Evolutionary conservation across 2,888 invertebrate genomes (phyloP).

Genomic region (Drosophila parthenogenetica): DNA sequence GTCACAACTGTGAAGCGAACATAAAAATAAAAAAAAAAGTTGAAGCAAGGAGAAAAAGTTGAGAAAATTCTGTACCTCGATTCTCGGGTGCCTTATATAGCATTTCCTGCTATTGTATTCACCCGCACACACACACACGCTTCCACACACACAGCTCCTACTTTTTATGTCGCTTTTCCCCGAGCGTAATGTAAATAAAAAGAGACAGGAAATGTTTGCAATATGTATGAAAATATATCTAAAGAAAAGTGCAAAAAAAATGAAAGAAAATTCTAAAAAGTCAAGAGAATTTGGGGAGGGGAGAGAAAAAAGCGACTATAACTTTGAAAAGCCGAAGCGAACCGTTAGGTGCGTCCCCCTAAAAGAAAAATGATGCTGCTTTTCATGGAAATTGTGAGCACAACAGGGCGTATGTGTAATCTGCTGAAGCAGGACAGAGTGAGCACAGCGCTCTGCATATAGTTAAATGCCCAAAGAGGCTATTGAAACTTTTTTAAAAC

Average conservation of each 20-base stretch:
- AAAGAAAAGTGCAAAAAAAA: slow-evolving; percentile 37
- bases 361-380: slow-evolving; percentile 32
- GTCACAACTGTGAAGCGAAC: slow-evolving; percentile 63
- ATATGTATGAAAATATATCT: slow-evolving; percentile 59
- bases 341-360: slow-evolving; percentile 43
- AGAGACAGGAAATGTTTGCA: slow-evolving; percentile 78
- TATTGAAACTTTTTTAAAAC: slow-evolving; percentile 22
- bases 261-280: slow-evolving; percentile 32
- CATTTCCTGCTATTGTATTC: slow-evolving; percentile 55
- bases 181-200: slow-evolving; percentile 76
- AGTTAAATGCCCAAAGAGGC: slow-evolving; percentile 59
- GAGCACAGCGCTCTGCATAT: slow-evolving; percentile 64
- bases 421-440: neutral
- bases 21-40: slow-evolving; percentile 18
- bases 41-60: slow-evolving; percentile 27
- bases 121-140: slow-evolving; percentile 38
- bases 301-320: slow-evolving; percentile 37
- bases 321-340: slow-evolving; percentile 28
- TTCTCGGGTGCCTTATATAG: slow-evolving; percentile 40
- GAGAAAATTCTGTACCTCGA: slow-evolving; percentile 22
- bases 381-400: neutral
- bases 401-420: slow-evolving; percentile 4
- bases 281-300: slow-evolving; percentile 10
- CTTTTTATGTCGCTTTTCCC: slow-evolving; percentile 65
- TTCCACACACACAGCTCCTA: slow-evolving; percentile 45